Evolutionary conservation across 2,888 invertebrate species (phyloP), one percentile per base, ranked within the genome.

Genomic region (Thymelicus acteon): DNA sequence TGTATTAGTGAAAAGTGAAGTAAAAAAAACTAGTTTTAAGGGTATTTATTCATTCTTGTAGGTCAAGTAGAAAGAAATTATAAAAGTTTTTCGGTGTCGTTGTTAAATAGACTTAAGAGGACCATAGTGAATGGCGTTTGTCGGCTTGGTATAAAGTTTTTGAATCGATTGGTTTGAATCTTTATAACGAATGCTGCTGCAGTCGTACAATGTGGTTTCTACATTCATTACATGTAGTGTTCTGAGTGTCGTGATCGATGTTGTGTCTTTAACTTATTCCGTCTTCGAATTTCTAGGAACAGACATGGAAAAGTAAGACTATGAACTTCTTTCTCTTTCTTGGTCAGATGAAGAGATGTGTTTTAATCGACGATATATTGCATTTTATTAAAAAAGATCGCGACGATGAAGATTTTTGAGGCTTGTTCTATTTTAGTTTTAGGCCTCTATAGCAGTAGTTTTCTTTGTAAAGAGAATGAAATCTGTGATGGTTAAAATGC

Each of bases 391-490:
- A 44, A 4, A 44, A 44, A 4, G 12, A 44, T 44, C 3, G 10
- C 44, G 12, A 10, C 2, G 44, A 12, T 52, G 15, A 52, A 52
- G 8, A 19, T 15, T 52, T 19, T 52, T 52, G 3, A 15, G 10
- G 52, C 52, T 19, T 52, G 3, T 52, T 52, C 19, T 52, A 13
- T 7, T 52, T 52, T 49, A 15, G 52, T 52, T 52, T 19, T 24
- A 54, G 12, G 24, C 8, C 10, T 54, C 10, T 54, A 54, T 54
- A 24, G 4, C 54, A 54, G 54, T 54, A 54, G 4, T 54, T 54
- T 54, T 54, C 54, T 24, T 12, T 52, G 52, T 52, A 15, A 52
- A 44, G 44, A 44, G 44, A 44, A 63, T 63, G 52, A 52, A 40
- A 63, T 52, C 49, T 49, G 37, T 39, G 49, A 10, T 40, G 8